Evolutionary conservation across 2,888 invertebrate genomes (phyloP), one percentile per base, ranked within the genome.

Genomic region (Caenorhabditis sp.): DNA sequence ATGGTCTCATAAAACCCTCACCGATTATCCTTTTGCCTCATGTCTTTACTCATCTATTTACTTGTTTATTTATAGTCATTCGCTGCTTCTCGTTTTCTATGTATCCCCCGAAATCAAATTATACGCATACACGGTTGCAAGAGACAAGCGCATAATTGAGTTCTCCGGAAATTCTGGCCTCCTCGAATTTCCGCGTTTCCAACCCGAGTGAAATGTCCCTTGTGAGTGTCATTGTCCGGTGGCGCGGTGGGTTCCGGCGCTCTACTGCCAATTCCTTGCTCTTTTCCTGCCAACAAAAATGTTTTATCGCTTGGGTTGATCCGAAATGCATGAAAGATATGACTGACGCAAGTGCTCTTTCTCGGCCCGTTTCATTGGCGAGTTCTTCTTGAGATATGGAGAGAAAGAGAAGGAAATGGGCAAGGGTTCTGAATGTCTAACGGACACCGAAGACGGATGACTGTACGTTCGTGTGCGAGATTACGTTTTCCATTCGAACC

Each of bases 271-370:
- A 53, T 53, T 53, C 13, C 53, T 53, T 56, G 28, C 28, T 56
- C 56, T 35, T 56, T 28, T 28, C 56, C 18, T 11, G 32, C n/a
- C 28, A 24, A 24, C 28, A 20, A 20, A 56, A 56, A 35, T 32
- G 56, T 56, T 56, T 56, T 56, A 56, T 56, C 55, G 55, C 22
- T 55, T 32, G 56, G 28, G 9, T 20, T 18, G 20, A 35, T 56
- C 32, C 69, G 28, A 69, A 69, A 69, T 69, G 69, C 69, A 69
- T 69, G 55, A 18, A 53, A 58, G 55, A 69, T 47, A 69, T 69
- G 69, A 69, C 47, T 56, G 58, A 47, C 53, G 47, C 58, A 50
- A 50, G 50, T 50, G 56, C 56, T 32, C 56, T n/a, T 56, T 56
- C 15, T 20, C 18, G 37, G 37, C n/a, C 28, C n/a, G 61, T 44